Percentiles rank a stretch among this genome's conserved stretches.
Evolutionary conservation across 2,113 vertebrate species (phyloP).

Genomic region (Archocentrus centrarchus): DNA sequence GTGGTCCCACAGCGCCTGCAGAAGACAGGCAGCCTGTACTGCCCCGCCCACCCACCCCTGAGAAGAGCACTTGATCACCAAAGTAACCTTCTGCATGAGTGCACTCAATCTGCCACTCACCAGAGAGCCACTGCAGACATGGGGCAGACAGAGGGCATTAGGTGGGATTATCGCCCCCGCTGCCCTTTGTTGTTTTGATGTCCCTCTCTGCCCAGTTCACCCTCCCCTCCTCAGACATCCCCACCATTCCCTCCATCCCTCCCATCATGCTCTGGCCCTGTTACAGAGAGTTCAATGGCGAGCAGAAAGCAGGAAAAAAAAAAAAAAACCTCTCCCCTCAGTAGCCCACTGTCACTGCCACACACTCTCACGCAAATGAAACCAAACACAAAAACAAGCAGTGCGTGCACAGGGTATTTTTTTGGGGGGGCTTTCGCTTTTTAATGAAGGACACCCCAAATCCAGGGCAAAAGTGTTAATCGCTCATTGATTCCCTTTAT

Average conservation of each 20-base stretch:
- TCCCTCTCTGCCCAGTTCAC: constrained; percentile 43
- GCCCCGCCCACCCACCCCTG: constrained; percentile 27
- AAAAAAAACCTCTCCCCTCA: neutral
- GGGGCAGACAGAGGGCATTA: constrained; percentile 72
- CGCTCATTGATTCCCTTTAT: constrained; percentile 35
- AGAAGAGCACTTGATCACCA: constrained; percentile 62
- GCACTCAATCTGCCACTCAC: constrained; percentile 69
- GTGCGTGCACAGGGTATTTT: too few relatives aligned
- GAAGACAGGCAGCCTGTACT: constrained; percentile 39
- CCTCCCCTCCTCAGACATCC: neutral
- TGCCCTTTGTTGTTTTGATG: constrained; percentile 71
- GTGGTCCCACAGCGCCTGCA: neutral
- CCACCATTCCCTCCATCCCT: neutral
- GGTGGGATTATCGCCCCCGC: constrained; percentile 72
- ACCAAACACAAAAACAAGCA: constrained; percentile 5
- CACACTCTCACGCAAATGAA: constrained; percentile 25
- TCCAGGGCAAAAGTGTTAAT: constrained; percentile 46
- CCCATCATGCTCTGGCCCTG: constrained; percentile 41
- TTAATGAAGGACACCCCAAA: constrained; percentile 32
- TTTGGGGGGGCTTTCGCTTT: neutral
- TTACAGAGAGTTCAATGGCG: constrained; percentile 44
- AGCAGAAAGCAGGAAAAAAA: neutral
- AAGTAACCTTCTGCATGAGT: constrained; percentile 73
- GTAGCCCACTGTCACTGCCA: constrained; percentile 36
- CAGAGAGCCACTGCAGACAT: constrained; percentile 59